phyloP scores from a whole-genome alignment of 2,797 vertebrate species.

The Spinus olivaceus region DNA sequence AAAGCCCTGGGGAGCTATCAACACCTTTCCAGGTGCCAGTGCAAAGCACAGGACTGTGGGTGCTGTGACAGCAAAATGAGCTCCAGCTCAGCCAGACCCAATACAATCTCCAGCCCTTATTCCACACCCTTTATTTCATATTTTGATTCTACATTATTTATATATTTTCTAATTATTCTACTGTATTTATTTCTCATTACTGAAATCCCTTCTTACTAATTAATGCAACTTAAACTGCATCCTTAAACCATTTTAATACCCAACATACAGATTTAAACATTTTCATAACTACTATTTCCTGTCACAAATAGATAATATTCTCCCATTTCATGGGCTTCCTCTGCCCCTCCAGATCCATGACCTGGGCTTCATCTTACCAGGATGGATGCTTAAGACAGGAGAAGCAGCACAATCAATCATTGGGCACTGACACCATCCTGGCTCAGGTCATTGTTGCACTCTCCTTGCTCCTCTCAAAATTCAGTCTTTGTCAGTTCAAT shows the following conservation, averaged over 20 bases:
- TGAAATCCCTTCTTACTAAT: not conserved
- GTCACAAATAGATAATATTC: not conserved
- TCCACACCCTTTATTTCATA: not conserved
- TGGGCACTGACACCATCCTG: accelerated
- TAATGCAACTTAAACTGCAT: not conserved
- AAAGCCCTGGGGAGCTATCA: not conserved
- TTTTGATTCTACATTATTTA: not conserved
- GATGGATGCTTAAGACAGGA: not conserved
- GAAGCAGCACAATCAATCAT: not conserved
- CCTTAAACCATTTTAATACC: not conserved
- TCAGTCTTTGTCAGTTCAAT: not conserved
- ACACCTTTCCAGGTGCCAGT: not conserved
- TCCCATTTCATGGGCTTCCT: not conserved
- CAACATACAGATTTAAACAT: not conserved
- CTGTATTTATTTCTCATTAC: not conserved
- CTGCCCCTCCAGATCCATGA: not conserved
- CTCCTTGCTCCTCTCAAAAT: not conserved
- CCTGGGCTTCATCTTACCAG: not conserved
- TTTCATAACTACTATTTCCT: not conserved
- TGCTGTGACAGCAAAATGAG: not conserved
- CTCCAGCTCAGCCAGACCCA: not conserved
- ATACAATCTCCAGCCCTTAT: not conserved
- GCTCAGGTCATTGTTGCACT: not conserved
- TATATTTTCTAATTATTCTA: not conserved
- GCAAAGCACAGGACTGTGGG: not conserved